Base-by-base conservation (phyloP, 2,113 vertebrate genomes). In the Tautogolabrus adspersus region DNA sequence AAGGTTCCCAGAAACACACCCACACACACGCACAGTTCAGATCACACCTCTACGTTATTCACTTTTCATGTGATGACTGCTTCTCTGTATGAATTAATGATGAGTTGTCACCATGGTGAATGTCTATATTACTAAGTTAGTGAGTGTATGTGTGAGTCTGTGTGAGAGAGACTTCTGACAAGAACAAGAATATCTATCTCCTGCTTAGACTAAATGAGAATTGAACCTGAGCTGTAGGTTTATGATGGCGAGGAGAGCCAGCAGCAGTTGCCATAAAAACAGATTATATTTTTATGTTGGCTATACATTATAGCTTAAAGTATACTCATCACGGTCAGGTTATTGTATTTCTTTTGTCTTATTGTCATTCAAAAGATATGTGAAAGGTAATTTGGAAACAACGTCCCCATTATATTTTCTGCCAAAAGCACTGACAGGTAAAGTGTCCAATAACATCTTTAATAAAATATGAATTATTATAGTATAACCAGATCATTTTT, bases 81-180 rank as follows among this genome's bases (percentile, higher is more conserved):
- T 60, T 72, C 63, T 52, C 58, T 58, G 16, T 34, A 66, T 81
- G 38, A 74, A 67, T 82, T 65, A 81, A 64, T 76, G 38, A 87
- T 62, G 67, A 66, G 58, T 55, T 3, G 40, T 81, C 60, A 54
- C 85, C 70, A 52, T 56, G 55, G 72, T 77, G 54, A 82, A 67
- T 34, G 61, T 60, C 44, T 64, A 49, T 58, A 58, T 75, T 16
- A 3, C 44, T 30, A 10, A 9, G 26, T 38, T 22, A 47, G 38
- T 59, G 49, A 61, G 40, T 61, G 23, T 37, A 51, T 16, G 40
- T 42, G 40, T 40, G 26, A 26, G 26, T 26, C 26, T 26, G 26
- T 26, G 26, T 34, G 30, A 6, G 30, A 44, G 46, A 60, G n/a
- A 66, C 40, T 55, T 72, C 11, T 71, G 40, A 66, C 61, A 67